Evolutionary conservation across 2,113 vertebrate genomes (phyloP), one percentile per base, ranked within the genome.

Genomic region (Oncorhynchus keta): DNA sequence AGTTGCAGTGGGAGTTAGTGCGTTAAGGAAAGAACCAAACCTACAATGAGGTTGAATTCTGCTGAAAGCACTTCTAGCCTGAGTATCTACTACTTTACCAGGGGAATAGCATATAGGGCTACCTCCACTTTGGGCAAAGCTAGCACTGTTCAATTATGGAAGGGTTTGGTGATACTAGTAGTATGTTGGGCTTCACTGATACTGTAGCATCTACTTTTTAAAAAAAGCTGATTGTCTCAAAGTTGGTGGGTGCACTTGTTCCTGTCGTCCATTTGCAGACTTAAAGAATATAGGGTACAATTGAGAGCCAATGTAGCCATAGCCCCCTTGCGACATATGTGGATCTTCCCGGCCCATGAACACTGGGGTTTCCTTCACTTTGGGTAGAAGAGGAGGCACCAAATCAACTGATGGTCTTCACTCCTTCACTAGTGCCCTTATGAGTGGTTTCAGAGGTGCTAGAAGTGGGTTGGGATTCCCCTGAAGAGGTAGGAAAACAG

Each of bases 401-500:
- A 0, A 2, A 3, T 74, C 68, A 32, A 35, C 20, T 64, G 35
- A 4, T 26, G 59, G 9, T 26, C 59, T 59, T 48, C 45, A 1
- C 49, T 13, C 32, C 8, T 39, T 70, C n/a, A 14, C 22, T 13
- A 18, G 28, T 66, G 5, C 22, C 6, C 4, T n/a, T 45, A 35
- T 14, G 20, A 11, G 5, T 1, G 2, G 9, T 51, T 7, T 76
- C 55, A 48, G 8, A 13, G 28, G 12, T 45, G 32, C 22, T 7
- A 64, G 68, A 24, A 5, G 49, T 67, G 4, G 59, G 14, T 16
- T 62, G 71, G 20, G 76, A 70, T 61, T 39, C 76, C 72, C 67
- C 81, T 79, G 45, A 85, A 73, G 35, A 80, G 83, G 76, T 83
- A 82, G 0, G 83, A 81, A 39, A 64, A 45, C 39, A 45, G 57